Base-by-base conservation (phyloP, 2,113 vertebrate species). In the Pagrus major region DNA sequence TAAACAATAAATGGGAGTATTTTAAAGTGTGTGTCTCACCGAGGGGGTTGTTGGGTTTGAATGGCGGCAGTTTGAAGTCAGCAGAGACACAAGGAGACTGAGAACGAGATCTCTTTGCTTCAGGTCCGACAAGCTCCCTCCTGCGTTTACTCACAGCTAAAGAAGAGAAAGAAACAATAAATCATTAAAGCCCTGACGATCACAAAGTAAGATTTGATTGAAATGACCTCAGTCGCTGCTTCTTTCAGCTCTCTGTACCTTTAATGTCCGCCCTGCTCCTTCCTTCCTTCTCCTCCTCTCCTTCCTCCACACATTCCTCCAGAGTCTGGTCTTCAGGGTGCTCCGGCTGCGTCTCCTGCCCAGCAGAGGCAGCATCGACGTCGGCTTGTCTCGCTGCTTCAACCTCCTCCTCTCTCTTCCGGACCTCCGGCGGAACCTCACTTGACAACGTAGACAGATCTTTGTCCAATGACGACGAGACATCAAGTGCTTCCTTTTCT, bases 1-100 rank as follows among this genome's bases (percentile, higher is more conserved):
- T n/a, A n/a, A 1, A 10, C n/a, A 9, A 23, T 25, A 27, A n/a
- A 5, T 42, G 5, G 7, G 5, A 9, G 14, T 33, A 37, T 49
- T 5, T 39, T 12, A 21, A 20, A 27, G 37, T 52, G 46, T 21
- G 18, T 35, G 39, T 54, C 81, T 90, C 84, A 95, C 95, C 94
- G 0, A 93, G 82, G 0, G 94, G 93, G 20, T 71, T 90, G 46
- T 89, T 65, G 44, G 93, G 84, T 83, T 6, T 83, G 47, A 93
- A 95, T 0, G 92, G 67, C 0, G 94, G 93, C 76, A 94, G 82
- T 8, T 21, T 71, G 49, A 91, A 83, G 29, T 88, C 65, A 0
- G 59, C 44, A 8, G 58, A 1, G 3, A 60, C 23, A 27, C 18
- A 39, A 0, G 88, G 89, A 37, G 86, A 91, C 49, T 83, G 33